Percentiles rank a stretch among this genome's conserved stretches.
phyloP scores from a whole-genome alignment of 2,113 vertebrate species.

The Sarotherodon lohbergeri region DNA sequence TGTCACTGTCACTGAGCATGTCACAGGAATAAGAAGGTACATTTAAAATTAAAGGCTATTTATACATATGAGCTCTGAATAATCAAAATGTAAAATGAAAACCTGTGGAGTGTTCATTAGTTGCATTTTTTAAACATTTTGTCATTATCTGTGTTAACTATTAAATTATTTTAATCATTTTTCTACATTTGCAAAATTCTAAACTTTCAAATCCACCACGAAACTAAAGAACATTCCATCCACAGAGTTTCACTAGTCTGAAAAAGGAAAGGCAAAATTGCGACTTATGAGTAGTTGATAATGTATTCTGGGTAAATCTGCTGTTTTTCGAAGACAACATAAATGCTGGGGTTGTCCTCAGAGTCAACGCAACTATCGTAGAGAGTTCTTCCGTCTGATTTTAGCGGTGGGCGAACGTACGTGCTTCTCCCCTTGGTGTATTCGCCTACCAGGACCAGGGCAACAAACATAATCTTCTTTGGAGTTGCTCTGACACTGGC shows the following conservation, averaged over 20 bases:
- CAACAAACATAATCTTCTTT: conserved; percentile 62
- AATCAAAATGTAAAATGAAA: neutral
- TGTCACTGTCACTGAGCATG: neutral
- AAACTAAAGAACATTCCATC: neutral
- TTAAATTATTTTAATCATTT: neutral
- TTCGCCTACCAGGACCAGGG: conserved; percentile 58
- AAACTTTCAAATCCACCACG: neutral
- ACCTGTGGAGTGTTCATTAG: neutral
- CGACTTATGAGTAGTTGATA: conserved; percentile 54
- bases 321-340: conserved; percentile 76
- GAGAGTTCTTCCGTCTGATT: conserved; percentile 11
- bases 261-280: neutral
- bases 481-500: neutral
- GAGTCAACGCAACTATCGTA: conserved; percentile 70
- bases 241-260: neutral
- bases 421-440: conserved; percentile 26
- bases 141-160: neutral
- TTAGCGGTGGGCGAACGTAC: conserved; percentile 34
- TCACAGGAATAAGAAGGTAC: neutral
- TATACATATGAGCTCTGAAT: neutral
- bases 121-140: neutral
- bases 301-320: conserved; percentile 72
- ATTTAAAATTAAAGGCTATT: neutral
- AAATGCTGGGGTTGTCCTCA: conserved; percentile 55
- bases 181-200: neutral